Conservation (phyloP, 2,888 invertebrate species). For the Arenicola marina region DNA sequence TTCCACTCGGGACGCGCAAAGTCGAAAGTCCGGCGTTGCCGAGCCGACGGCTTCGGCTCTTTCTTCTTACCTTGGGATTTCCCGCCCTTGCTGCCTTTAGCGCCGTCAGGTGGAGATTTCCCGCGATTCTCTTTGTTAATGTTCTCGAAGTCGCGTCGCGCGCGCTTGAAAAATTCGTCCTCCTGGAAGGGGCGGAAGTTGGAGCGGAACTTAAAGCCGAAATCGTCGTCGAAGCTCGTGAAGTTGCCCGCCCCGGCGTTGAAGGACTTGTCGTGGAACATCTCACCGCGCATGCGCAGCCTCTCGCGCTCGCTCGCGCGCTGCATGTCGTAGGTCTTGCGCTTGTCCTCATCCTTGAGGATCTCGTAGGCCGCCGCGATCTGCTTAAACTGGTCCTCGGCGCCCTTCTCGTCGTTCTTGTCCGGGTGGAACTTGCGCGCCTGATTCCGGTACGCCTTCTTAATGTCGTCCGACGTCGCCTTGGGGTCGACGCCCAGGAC, state of each 20-base stretch:
- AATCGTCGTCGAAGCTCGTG: neutral
- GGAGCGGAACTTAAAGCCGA: slow-evolving; percentile 1
- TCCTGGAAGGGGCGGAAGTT: slow-evolving; percentile 3
- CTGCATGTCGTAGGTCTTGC: slow-evolving; percentile 22
- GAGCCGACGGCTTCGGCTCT: neutral
- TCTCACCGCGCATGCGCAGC: neutral
- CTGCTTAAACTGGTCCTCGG: slow-evolving; percentile 56
- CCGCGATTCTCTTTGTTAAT: neutral
- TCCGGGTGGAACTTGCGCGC: slow-evolving; percentile 57
- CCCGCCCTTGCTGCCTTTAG: neutral
- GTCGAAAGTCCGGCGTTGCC: neutral
- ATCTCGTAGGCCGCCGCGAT: slow-evolving; percentile 52
- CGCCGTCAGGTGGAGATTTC: neutral
- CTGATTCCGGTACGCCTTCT: slow-evolving; percentile 49
- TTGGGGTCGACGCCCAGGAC: slow-evolving; percentile 40
- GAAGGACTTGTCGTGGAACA: neutral
- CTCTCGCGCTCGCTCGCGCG: slow-evolving; percentile 10
- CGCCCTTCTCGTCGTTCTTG: slow-evolving; percentile 49
- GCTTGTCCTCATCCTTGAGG: slow-evolving; percentile 36
- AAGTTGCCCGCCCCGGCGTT: too few relatives aligned
- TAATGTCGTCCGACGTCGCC: slow-evolving; percentile 49
- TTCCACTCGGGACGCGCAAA: too few relatives aligned
- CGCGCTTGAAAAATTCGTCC: slow-evolving; percentile 6
- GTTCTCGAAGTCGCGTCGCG: slow-evolving; percentile 2
- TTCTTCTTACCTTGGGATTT: slow-evolving; percentile 6